Conservation (phyloP, 2,797 vertebrate genomes). For the Lacerta viridis region DNA sequence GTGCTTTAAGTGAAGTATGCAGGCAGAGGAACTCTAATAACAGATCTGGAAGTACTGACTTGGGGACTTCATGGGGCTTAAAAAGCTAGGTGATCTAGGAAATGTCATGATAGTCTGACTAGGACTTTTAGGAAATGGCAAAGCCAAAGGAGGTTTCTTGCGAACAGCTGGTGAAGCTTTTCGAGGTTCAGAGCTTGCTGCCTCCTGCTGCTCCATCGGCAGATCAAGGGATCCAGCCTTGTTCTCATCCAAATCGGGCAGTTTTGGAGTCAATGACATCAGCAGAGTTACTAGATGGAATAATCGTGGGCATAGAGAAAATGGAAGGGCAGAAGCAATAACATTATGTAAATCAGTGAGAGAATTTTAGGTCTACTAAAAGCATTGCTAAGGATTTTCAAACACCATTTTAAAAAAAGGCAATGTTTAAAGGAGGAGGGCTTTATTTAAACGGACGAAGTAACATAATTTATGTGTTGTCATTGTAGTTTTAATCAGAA, state of each 20-base stretch:
- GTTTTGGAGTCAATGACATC: constrained; percentile 85
- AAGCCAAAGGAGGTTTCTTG: constrained; percentile 79
- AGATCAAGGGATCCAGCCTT: constrained; percentile 72
- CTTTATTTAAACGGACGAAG: constrained; percentile 52
- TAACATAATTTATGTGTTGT: constrained; percentile 38
- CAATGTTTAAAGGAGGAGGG: constrained; percentile 40
- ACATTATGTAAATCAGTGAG: constrained; percentile 62
- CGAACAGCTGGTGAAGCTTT: constrained; percentile 73
- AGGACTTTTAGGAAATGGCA: constrained; percentile 81
- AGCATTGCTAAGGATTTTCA: constrained; percentile 56
- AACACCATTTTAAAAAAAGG: constrained; percentile 57
- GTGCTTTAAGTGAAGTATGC: constrained; percentile 49
- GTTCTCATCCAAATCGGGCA: constrained; percentile 80
- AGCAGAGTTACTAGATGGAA: constrained; percentile 86
- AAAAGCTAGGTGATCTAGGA: constrained; percentile 85
- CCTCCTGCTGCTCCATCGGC: constrained; percentile 71
- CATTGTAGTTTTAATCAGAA: constrained; percentile 39
- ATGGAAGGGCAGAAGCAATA: constrained; percentile 75
- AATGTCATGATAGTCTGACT: constrained; percentile 80
- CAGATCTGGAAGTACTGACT: constrained; percentile 89
- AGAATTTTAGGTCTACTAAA: constrained; percentile 64
- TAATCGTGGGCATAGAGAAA: constrained; percentile 73
- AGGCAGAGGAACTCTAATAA: constrained; percentile 75
- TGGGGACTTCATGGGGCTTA: constrained; percentile 86
- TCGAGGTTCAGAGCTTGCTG: constrained; percentile 76